A percentile compares a stretch with the other conserved stretches of the same genome.
These are phyloP conservation scores for Gymnocypris eckloni DNA, from an alignment of 2,797 vertebrate species.

Conservation along the genomic window DNA sequence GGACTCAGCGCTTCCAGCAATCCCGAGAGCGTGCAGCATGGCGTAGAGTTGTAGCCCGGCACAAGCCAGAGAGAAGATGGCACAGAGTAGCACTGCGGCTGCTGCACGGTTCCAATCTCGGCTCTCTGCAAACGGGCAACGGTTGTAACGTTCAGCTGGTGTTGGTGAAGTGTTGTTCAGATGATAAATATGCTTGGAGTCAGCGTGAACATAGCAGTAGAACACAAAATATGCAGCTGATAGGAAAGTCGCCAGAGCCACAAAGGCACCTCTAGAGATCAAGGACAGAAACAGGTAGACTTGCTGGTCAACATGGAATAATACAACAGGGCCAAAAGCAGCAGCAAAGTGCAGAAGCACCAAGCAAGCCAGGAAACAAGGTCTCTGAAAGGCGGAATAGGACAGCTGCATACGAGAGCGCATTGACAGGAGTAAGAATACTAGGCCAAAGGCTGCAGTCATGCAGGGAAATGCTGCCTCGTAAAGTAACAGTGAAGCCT, in stretches of 20 bases:
- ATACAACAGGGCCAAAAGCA: constrained; percentile 79
- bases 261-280: constrained; percentile 86
- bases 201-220: constrained; percentile 82
- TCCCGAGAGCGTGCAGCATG: constrained; percentile 85
- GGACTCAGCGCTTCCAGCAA: constrained; percentile 78
- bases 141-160: constrained; percentile 82
- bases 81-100: constrained; percentile 79
- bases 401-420: constrained; percentile 82
- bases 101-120: constrained; percentile 85
- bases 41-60: constrained; percentile 87
- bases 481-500: constrained; percentile 82
- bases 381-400: constrained; percentile 83
- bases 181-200: constrained; percentile 84
- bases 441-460: constrained; percentile 85
- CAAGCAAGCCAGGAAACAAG: constrained; percentile 81
- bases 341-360: constrained; percentile 82
- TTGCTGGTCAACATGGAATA: constrained; percentile 79
- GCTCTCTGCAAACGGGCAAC: constrained; percentile 83
- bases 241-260: constrained; percentile 82
- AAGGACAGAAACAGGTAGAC: constrained; percentile 82
- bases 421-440: constrained; percentile 88
- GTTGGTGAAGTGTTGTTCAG: constrained; percentile 84
- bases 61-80: constrained; percentile 83
- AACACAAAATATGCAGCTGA: constrained; percentile 85
- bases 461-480: constrained; percentile 89